These are phyloP conservation scores for Ciconia maguari DNA, from an alignment of 2,113 vertebrate genomes.

Conservation along the genomic window DNA sequence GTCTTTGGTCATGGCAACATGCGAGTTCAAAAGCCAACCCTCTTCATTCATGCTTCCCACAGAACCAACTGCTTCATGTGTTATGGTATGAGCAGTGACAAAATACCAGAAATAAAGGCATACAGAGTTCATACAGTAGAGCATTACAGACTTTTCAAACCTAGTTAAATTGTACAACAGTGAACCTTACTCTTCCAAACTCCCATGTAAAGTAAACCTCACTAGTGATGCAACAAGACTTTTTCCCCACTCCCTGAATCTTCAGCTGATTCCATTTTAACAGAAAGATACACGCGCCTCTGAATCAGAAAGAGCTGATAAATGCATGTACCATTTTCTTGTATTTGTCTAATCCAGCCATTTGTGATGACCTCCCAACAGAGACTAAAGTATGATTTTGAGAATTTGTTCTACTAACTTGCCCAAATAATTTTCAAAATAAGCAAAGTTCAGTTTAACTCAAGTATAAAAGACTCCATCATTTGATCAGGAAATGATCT, in stretches of 20 bases:
- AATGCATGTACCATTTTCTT: background rate
- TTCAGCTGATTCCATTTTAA: background rate
- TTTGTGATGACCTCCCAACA: background rate
- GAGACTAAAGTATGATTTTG: background rate
- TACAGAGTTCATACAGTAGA: background rate
- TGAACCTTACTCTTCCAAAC: background rate
- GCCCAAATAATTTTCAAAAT: background rate
- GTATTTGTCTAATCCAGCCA: background rate
- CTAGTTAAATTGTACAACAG: background rate
- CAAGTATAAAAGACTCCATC: background rate
- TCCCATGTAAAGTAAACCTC: background rate
- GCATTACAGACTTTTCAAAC: background rate
- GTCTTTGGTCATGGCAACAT: background rate
- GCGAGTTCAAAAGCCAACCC: background rate
- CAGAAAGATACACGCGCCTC: rapidly evolving
- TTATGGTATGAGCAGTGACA: background rate
- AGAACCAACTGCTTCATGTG: background rate
- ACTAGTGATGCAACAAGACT: background rate
- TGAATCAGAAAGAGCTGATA: background rate
- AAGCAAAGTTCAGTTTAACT: background rate
- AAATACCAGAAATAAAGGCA: background rate
- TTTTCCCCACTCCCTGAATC: background rate
- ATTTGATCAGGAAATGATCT: background rate
- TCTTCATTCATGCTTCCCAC: background rate
- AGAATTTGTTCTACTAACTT: background rate